Evolutionary conservation across 2,888 invertebrate genomes (phyloP), one percentile per base, ranked within the genome.

Genomic region (Apeira syringaria): DNA sequence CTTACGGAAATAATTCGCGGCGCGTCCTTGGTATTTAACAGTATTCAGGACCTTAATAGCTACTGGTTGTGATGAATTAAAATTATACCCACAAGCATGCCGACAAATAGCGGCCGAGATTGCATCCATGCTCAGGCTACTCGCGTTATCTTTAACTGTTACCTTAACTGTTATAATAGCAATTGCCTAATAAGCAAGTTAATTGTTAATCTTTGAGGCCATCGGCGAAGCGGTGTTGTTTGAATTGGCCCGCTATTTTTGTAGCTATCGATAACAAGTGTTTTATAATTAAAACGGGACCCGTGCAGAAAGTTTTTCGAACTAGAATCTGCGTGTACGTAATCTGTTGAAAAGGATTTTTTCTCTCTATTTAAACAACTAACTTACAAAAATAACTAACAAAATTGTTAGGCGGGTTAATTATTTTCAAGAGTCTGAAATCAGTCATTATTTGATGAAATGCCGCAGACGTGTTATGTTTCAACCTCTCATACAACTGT

Each of bases 1-100:
- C n/a, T n/a, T n/a, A n/a, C n/a, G n/a, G n/a, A n/a, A n/a, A n/a
- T n/a, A n/a, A n/a, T n/a, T n/a, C n/a, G n/a, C n/a, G n/a, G n/a
- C n/a, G 60, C 76, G 75, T 80, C 84, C 83, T 82, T 79, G 76
- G 75, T 74, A 81, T 79, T 80, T 79, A 84, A 80, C 83, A 80
- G 80, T 76, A 80, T 64, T 64, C 65, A 67, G 68, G 68, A 72
- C 69, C 71, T 78, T 77, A 84, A 81, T 79, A 71, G 81, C 81
- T 80, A 82, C 83, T 80, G 79, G 84, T 82, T 83, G 76, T 79
- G 72, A 79, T 63, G 75, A 74, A 71, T 77, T 74, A 64, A 70
- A 75, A 68, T 78, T 73, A 74, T 68, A 63, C 69, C 63, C 56
- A 55, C 59, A 50, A 61, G 50, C 48, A 44, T 39, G 47, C 56